Evolutionary conservation across 2,888 invertebrate genomes (phyloP), one percentile per base, ranked within the genome.

Genomic region (Embidobia sp.): DNA sequence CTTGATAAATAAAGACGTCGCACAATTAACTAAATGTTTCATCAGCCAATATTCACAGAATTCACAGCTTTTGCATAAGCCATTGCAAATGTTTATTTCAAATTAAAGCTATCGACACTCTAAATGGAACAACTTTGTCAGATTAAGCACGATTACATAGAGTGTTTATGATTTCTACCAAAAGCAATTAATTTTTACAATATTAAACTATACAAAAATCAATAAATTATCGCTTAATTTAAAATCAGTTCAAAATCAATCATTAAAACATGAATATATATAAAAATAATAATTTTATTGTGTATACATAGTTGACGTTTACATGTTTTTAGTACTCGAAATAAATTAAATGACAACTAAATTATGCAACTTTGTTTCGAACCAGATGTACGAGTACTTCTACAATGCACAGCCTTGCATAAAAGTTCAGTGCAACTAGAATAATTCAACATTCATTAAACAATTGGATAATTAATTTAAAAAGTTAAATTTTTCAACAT

Each of bases 381-480:
- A 48, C 4, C 7, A 51, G 55, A 61, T 16, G 61, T 35, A 61
- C 44, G 46, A 46, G 48, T 63, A 63, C 22, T 48, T 42, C n/a
- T 49, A 64, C 29, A 74, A 66, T 59, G 37, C 66, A 74, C 66
- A 74, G 66, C 74, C 66, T 46, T 66, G 22, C 48, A 67, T 61
- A 67, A 64, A 66, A 57, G 35, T 57, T n/a, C n/a, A n/a, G n/a
- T n/a, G n/a, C n/a, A n/a, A n/a, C n/a, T n/a, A n/a, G n/a, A n/a
- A n/a, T n/a, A n/a, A n/a, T n/a, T n/a, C n/a, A n/a, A n/a, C n/a
- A n/a, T n/a, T n/a, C n/a, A n/a, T n/a, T n/a, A n/a, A n/a, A n/a
- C n/a, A n/a, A n/a, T n/a, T n/a, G n/a, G n/a, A n/a, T n/a, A n/a
- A n/a, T n/a, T n/a, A n/a, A n/a, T n/a, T n/a, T n/a, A n/a, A n/a